Evolutionary conservation across 2,797 vertebrate genomes (phyloP).

Genomic region (Phaenicophaeus curvirostris): DNA sequence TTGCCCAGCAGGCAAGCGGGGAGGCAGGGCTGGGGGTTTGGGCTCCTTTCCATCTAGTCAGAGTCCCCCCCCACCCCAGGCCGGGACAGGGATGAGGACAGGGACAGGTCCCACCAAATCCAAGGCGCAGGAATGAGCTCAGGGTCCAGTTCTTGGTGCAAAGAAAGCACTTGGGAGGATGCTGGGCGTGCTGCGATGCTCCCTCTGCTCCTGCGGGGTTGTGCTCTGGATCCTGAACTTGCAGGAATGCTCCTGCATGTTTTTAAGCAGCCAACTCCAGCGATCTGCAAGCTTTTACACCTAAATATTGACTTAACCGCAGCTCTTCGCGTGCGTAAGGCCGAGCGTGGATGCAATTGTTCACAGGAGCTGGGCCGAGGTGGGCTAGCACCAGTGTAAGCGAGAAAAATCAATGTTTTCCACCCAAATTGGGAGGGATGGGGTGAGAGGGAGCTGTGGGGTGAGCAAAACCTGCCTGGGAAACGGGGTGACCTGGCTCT

Average conservation of each 20-base stretch:
- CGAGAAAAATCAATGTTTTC: background rate
- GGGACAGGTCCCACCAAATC: background rate
- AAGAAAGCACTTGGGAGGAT: background rate
- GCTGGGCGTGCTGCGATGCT: background rate
- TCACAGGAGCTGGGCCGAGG: background rate
- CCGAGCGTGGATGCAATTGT: background rate
- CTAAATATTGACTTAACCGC: accelerated
- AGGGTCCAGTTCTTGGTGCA: background rate
- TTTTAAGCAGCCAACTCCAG: background rate
- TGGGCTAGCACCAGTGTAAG: background rate
- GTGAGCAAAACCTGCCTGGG: background rate
- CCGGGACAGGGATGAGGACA: background rate
- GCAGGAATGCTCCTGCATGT: background rate
- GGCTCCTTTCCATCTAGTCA: background rate
- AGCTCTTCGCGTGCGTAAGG: background rate
- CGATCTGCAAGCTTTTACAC: background rate
- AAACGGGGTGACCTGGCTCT: background rate
- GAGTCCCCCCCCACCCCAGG: too few species aligned
- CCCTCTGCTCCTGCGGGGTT: background rate
- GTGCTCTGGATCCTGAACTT: background rate
- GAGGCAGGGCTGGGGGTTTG: background rate
- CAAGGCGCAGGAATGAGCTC: background rate
- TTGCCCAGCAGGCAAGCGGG: background rate
- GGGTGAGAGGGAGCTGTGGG: background rate
- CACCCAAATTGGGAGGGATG: accelerated